Base-by-base conservation (phyloP, 1,140 invertebrate species). In the Drosophila sucinea region DNA sequence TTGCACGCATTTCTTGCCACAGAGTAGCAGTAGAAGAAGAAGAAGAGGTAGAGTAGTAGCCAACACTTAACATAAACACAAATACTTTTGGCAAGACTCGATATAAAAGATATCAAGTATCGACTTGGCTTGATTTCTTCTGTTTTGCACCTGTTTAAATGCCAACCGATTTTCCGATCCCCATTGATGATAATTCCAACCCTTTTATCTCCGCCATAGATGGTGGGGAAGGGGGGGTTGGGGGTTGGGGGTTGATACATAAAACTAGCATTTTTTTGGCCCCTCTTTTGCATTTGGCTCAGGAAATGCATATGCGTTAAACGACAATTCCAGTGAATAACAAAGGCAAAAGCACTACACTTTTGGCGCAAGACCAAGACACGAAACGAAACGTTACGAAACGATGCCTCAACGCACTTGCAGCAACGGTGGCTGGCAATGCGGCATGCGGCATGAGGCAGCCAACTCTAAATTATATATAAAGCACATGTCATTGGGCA, bases 401-500 rank as follows among this genome's bases (percentile, higher is more conserved):
- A 77, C 64, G 44, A 69, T 60, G 17, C 60, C 44, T 11, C 17
- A 77, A 66, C 63, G 72, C 74, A 86, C 69, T 69, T 79, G 83
- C 83, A 86, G 83, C 83, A 86, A 72, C 71, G 66, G 75, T 78
- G 70, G 75, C 70, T 60, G 58, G n/a, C 40, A 41, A 44, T 33
- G 33, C 32, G 38, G 17, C 35, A 38, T 30, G n/a, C 56, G 32
- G 30, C 56, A 57, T 8, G 2, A 25, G 6, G 55, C 57, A 35
- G 41, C 23, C 7, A 76, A 90, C 78, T 81, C 87, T 90, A 91
- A 90, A 90, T 90, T 90, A 90, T 90, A 90, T 86, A 90, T 90
- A 87, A 90, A 90, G 87, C 87, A 90, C 89, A 90, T 90, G 89
- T 90, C 87, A 90, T 60, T 72, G 72, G 66, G 60, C 83, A 84